phyloP scores from a whole-genome alignment of 2,797 vertebrate genomes.

The Agapornis canus region DNA sequence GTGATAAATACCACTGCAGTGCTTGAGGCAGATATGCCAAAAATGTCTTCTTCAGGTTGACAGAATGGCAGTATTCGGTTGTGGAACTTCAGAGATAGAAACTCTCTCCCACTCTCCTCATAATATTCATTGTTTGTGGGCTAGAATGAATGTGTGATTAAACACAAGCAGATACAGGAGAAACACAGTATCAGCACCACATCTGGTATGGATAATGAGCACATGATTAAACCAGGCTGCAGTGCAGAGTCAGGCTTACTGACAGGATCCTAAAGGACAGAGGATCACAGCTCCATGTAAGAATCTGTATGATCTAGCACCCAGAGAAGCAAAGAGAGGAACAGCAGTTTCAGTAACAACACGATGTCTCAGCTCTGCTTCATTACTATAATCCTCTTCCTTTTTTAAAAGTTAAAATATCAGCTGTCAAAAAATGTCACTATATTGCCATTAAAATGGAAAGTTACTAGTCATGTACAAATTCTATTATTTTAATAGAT shows the following conservation, averaged over 20 bases:
- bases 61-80: background rate
- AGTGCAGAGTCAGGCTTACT: background rate
- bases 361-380: background rate
- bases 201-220: background rate
- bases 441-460: constrained; percentile 40
- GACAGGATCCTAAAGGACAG: background rate
- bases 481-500: background rate
- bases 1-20: background rate
- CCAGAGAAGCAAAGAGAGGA: background rate
- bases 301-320: background rate
- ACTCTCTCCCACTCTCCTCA: background rate
- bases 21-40: background rate
- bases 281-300: background rate
- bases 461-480: background rate
- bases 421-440: constrained; percentile 24
- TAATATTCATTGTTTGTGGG: background rate
- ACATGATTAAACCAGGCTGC: background rate
- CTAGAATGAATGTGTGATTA: background rate
- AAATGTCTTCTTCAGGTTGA: background rate
- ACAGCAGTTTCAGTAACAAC: background rate
- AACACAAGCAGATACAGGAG: background rate
- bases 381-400: background rate
- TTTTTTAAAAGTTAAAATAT: constrained; percentile 46
- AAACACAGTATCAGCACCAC: background rate
- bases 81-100: background rate